Base-by-base conservation (phyloP, 2,888 invertebrate species). In the Hirtodrosophila alboralis region DNA sequence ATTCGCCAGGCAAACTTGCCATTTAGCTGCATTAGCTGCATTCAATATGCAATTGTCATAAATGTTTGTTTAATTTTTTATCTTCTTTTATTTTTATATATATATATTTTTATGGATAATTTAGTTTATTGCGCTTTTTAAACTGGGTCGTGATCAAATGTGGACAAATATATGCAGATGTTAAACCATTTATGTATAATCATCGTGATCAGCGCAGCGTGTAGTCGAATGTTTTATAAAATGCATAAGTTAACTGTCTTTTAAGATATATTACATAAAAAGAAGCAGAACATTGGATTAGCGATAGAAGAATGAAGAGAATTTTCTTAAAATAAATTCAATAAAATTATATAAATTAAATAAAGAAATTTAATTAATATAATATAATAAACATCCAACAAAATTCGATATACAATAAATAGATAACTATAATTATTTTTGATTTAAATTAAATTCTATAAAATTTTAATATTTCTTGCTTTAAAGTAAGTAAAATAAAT, bases 81-180 rank as follows among this genome's bases (percentile, higher is more conserved):
- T 23, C 51, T 10, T 44, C 14, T 41, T 18, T 27, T 38, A 36
- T 60, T 28, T 41, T 30, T 41, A 18, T 47, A 37, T 47, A 8
- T 14, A 27, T 21, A 18, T 41, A 34, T 38, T 33, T 45, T 14
- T 23, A 31, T 18, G 23, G 18, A 33, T 63, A 31, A 7, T 38
- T 12, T 47, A 51, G 37, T 45, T 59, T 44, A 36, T 28, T 16
- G 36, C 40, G 40, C 48, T 44, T 62, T 53, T 23, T 48, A 44
- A 84, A 84, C 74, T 80, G 60, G 77, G 57, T 84, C 84, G 84
- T 80, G 78, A 76, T 78, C 64, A 47, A 60, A 52, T 60, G 64
- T 52, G 51, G 26, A 31, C 27, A 8, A 44, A 33, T 16, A 48
- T 62, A 27, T 51, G 30, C 16, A 44, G 44, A 34, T 33, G 38